Evolutionary conservation across 2,888 invertebrate species (phyloP).

Genomic region (Sinopyrophorus schimmeli): DNA sequence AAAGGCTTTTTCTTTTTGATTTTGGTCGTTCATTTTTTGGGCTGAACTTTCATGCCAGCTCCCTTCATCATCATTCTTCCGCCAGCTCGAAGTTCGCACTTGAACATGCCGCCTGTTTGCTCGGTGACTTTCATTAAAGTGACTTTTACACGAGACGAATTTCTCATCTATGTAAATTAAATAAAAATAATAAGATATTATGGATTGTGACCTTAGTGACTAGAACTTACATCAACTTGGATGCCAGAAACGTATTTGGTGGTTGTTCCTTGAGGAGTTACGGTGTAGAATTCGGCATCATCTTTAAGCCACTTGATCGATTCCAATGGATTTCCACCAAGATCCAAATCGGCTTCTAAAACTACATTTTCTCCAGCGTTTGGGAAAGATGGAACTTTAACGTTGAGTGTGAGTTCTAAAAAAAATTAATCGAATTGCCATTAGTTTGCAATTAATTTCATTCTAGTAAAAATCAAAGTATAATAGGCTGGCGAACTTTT

Average conservation of each 20-base stretch:
- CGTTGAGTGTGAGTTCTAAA: constrained; percentile 16
- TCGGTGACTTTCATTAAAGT: constrained; percentile 25
- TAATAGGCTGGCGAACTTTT: too few species aligned
- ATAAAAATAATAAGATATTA: too few species aligned
- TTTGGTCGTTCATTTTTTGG: constrained; percentile 12
- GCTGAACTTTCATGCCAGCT: constrained; percentile 27
- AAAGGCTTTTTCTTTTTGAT: too few species aligned
- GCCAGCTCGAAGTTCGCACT: constrained; percentile 25
- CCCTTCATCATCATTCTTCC: constrained; percentile 29
- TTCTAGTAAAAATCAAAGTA: too few species aligned
- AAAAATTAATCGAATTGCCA: too few species aligned
- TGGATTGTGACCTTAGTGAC: neutral
- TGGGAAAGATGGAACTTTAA: constrained; percentile 28
- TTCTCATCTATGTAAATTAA: constrained; percentile 26
- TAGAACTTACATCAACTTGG: constrained; percentile 20
- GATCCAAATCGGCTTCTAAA: constrained; percentile 19
- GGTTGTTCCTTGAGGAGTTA: constrained; percentile 24
- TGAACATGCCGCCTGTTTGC: constrained; percentile 24
- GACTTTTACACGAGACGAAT: constrained; percentile 23
- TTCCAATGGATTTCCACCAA: constrained; percentile 25
- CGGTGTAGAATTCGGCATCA: constrained; percentile 23
- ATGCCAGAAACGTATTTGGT: constrained; percentile 25
- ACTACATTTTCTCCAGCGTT: constrained; percentile 19
- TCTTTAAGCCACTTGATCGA: constrained; percentile 27
- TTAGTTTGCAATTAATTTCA: too few species aligned